Evolutionary conservation across 2,888 invertebrate genomes (phyloP), one percentile per base, ranked within the genome.

Genomic region (Polietes domitor): DNA sequence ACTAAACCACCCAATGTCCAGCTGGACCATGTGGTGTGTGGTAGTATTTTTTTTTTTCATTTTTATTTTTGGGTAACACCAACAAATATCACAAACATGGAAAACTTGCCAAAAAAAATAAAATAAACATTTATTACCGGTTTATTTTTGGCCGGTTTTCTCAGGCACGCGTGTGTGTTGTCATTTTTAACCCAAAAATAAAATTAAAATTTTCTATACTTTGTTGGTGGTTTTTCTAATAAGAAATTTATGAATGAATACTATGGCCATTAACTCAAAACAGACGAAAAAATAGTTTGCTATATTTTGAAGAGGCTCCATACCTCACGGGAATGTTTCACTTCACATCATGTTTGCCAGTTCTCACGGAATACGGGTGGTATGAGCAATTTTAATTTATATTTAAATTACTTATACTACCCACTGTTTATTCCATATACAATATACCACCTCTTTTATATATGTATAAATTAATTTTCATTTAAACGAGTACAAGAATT

Each of bases 1-100:
- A 73, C 68, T 55, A 68, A 80, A 47, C 77, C 74, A 58, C 72
- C 70, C 70, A 83, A 47, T 75, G 55, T 77, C 83, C 77, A 83
- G 80, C 65, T 76, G 71, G 70, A 43, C 68, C 37, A 21, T 68
- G 12, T 68, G 24, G 65, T 65, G 17, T 63, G n/a, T n/a, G 43
- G 43, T 21, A 37, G 43, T 43, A 37, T 10, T 65, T 19, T 37
- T 26, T 28, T 28, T 4, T 43, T 55, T 70, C 1, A 37, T 47
- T 41, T 70, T 41, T 37, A 19, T 28, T 50, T 21, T 58, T 58
- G 58, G 12, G 6, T 28, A 70, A 65, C 19, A 63, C 15, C 17
- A n/a, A n/a, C n/a, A 26, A 58, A 65, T 63, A 43, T 55, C 26
- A 61, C 63, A 77, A 77, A 73, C 41, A 55, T 53, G 72, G 73